phyloP scores from a whole-genome alignment of 2,888 invertebrate genomes.

The Phorcus lineatus region DNA sequence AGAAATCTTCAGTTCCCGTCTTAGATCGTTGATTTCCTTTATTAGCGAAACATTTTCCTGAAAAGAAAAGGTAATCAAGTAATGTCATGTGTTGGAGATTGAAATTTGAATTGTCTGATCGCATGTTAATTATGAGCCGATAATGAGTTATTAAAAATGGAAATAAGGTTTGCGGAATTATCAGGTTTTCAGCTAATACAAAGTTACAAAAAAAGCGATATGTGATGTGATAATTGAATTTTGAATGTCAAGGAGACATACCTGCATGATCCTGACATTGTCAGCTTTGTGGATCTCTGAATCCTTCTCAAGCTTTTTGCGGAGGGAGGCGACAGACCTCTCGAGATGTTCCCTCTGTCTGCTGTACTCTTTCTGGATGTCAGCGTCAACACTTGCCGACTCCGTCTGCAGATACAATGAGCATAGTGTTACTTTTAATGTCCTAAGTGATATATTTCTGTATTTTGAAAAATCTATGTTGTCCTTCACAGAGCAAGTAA shows the following conservation, averaged over 20 bases:
- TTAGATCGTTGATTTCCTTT: constrained; percentile 85
- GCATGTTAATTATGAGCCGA: neutral
- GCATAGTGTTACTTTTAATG: too few species aligned
- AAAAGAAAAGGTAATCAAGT: constrained; percentile 56
- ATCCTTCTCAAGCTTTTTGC: constrained; percentile 77
- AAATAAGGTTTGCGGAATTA: neutral
- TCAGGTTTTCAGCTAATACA: too few species aligned
- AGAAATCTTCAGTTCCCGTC: constrained; percentile 83
- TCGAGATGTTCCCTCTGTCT: constrained; percentile 90
- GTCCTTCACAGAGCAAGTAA: too few species aligned
- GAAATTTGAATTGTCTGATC: neutral
- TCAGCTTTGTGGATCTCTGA: constrained; percentile 77
- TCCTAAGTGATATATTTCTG: neutral
- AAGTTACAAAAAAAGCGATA: too few species aligned
- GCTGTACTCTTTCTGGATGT: constrained; percentile 77
- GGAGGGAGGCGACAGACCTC: constrained; percentile 79
- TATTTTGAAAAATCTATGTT: neutral
- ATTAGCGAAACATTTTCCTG: constrained; percentile 87
- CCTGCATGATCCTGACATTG: constrained; percentile 82
- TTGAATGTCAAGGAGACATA: constrained; percentile 34
- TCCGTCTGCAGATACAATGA: constrained; percentile 58
- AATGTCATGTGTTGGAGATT: neutral
- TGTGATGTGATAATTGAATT: too few species aligned
- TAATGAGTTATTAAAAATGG: neutral
- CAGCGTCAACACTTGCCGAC: constrained; percentile 75